Conservation (phyloP, 2,888 invertebrate species). For the Pseudolycoriella hygida region DNA sequence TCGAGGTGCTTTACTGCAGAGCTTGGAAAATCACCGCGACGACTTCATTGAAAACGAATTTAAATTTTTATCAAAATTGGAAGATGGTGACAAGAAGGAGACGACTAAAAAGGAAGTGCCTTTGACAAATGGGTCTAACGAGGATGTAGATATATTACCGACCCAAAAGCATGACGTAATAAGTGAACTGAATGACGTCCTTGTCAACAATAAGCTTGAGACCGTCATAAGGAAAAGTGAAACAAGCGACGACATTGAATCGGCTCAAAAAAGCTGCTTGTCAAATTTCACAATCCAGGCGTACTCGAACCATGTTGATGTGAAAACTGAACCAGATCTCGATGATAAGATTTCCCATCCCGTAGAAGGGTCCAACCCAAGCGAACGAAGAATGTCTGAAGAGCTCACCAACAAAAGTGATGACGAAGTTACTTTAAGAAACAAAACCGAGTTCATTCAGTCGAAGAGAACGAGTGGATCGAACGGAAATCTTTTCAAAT, state of each 20-base stretch:
- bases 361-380: not conserved
- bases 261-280: slow-evolving; percentile 19
- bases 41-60: slow-evolving; percentile 7
- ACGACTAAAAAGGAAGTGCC: not conserved
- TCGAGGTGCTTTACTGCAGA: slow-evolving; percentile 1
- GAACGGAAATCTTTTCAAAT: slow-evolving; percentile 8
- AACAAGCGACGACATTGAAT: slow-evolving; percentile 14
- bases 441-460: slow-evolving; percentile 7
- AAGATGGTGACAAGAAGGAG: not conserved
- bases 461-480: slow-evolving; percentile 12
- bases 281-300: slow-evolving; percentile 21
- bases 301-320: slow-evolving; percentile 6
- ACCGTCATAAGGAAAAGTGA: not conserved
- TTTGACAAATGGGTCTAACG: not conserved
- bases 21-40: slow-evolving; percentile 2
- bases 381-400: not conserved
- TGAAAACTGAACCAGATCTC: slow-evolving; percentile 16
- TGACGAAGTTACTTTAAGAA: slow-evolving; percentile 16
- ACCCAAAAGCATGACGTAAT: slow-evolving; percentile 17
- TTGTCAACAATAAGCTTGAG: slow-evolving; percentile 19
- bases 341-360: not conserved
- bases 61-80: not conserved
- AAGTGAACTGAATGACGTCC: slow-evolving; percentile 18
- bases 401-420: slow-evolving; percentile 8
- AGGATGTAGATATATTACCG: not conserved